Base-by-base conservation (phyloP, 2,888 invertebrate species). In the Hermaeophaga mercurialis region DNA sequence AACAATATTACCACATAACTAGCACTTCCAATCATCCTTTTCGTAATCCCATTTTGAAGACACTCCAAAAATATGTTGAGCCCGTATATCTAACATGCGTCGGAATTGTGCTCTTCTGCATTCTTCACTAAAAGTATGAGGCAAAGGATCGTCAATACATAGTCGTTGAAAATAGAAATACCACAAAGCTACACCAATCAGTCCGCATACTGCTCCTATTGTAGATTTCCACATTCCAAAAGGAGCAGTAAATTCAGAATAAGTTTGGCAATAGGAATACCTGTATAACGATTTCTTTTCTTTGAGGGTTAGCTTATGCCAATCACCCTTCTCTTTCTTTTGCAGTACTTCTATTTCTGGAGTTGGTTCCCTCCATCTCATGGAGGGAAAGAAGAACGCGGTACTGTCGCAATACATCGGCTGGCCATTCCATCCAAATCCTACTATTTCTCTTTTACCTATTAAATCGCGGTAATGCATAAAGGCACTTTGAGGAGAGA, bases 381-480 rank as follows among this genome's bases (percentile, higher is more conserved):
- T 83, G 3, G 94, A 89, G 12, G 96, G 95, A 80, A 91, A 83
- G 1, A 96, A 96, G 75, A 84, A 89, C 68, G 89, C 89, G 0
- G 80, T 57, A 50, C 85, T 78, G 78, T 97, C 96, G 1, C 83
- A 75, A 66, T 97, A 97, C 70, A 76, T 80, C 18, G 89, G 85
- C 61, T 83, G 80, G 0, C 94, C 94, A 73, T 93, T 94, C 68
- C 83, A 79, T 1, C 96, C 96, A 71, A 80, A 87, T 0, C 96
- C 94, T n/a, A 97, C 95, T 70, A 94, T 83, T 73, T 96, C 96
- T 8, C 96, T 86, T 62, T 87, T 88, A 38, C 95, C 95, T 15
- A 68, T 31, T 22, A 22, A 5, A 22, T 22, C 22, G 22, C 22
- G 22, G 6, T 22, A 22, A 22, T 22, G 22, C 4, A 22, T 22